Conservation (phyloP, 2,797 vertebrate genomes). For the Selene dorsalis region DNA sequence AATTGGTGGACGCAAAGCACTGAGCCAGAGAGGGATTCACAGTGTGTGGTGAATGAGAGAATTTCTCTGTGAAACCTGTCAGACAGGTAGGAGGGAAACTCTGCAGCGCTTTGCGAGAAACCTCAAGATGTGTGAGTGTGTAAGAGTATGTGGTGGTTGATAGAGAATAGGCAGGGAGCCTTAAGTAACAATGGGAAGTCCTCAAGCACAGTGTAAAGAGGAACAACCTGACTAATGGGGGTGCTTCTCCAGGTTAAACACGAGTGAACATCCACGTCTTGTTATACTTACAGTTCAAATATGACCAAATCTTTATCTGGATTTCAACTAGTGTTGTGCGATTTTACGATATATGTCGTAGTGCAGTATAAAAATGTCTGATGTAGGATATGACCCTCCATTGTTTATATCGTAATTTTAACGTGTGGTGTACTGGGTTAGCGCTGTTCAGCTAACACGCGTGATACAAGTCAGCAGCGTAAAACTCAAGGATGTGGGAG, state of each 20-base stretch:
- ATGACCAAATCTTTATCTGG: too few species aligned
- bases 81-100: slow-evolving; percentile 16
- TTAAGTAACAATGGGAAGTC: background rate
- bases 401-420: too few species aligned
- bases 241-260: background rate
- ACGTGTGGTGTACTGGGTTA: too few species aligned
- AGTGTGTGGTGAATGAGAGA: background rate
- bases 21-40: background rate
- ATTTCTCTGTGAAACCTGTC: background rate
- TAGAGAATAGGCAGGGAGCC: slow-evolving; percentile 13
- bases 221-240: background rate
- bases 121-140: slow-evolving; percentile 12
- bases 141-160: slow-evolving; percentile 12
- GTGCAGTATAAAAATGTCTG: too few species aligned
- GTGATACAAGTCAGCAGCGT: too few species aligned
- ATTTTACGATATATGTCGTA: too few species aligned
- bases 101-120: background rate
- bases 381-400: too few species aligned
- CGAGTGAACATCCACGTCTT: background rate
- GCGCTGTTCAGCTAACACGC: too few species aligned
- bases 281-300: too few species aligned
- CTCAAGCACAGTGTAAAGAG: slow-evolving; percentile 7
- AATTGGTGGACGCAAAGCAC: background rate
- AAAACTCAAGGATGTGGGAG: too few species aligned
- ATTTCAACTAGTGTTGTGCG: too few species aligned